Conservation (phyloP, 1,140 invertebrate species). For the Fopius arisanus region DNA sequence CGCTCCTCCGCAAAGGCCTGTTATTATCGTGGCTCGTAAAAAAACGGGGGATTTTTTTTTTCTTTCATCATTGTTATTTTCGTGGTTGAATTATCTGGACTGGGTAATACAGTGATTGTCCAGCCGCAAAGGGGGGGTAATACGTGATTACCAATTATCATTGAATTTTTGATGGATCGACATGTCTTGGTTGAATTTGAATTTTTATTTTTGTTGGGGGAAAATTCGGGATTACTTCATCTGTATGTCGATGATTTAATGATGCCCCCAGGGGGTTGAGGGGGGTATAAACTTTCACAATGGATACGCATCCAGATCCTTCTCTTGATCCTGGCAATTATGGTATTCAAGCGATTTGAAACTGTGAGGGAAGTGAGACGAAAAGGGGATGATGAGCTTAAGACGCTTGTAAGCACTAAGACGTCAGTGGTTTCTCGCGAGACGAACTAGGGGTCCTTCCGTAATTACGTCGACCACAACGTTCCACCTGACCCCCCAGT, state of each 20-base stretch:
- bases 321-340: conserved; percentile 43
- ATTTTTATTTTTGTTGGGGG: too few relatives aligned
- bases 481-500: conserved; percentile 13
- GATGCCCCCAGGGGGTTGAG: neutral
- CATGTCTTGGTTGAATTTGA: too few relatives aligned
- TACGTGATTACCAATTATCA: neutral
- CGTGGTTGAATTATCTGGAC: neutral
- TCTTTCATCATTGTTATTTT: neutral
- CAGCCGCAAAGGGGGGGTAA: neutral
- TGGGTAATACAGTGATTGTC: neutral
- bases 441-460: conserved; percentile 52
- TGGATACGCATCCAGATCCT: neutral
- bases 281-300: neutral
- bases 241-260: neutral
- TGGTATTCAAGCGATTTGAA: conserved; percentile 51
- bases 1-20: neutral
- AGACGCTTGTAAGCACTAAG: conserved; percentile 47
- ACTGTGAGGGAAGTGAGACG: conserved; percentile 33
- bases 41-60: neutral
- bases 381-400: conserved; percentile 26
- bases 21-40: neutral
- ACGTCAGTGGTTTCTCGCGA: conserved; percentile 59
- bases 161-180: neutral
- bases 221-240: neutral
- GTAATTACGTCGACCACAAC: conserved; percentile 63